phyloP scores from a whole-genome alignment of 2,888 invertebrate genomes.

The Prenolepis imparis region DNA sequence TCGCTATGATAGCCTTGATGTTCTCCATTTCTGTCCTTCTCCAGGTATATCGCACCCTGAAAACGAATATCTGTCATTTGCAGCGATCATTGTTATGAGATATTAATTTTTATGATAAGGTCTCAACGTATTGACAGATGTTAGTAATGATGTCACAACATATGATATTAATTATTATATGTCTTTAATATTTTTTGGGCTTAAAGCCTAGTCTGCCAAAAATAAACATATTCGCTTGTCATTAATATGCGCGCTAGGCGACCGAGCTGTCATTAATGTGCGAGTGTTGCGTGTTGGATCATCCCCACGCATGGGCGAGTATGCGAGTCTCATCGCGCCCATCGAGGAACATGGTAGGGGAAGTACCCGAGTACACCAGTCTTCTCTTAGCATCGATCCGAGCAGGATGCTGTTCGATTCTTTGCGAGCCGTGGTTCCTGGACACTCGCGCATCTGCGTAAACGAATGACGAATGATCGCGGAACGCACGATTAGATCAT shows the following conservation, averaged over 20 bases:
- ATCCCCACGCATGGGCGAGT: constrained; percentile 45
- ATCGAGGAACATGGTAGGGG: constrained; percentile 75
- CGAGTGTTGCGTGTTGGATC: constrained; percentile 16
- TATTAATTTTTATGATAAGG: not conserved
- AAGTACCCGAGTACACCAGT: constrained; percentile 76
- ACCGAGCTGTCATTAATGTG: not conserved
- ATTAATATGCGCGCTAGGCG: not conserved
- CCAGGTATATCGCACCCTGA: not conserved
- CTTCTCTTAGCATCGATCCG: constrained; percentile 80
- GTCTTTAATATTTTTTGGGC: not conserved
- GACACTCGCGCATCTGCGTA: constrained; percentile 1
- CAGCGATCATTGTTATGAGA: not conserved
- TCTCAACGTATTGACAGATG: not conserved
- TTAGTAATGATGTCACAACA: not conserved
- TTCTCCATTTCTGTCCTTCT: not conserved
- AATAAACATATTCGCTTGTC: not conserved
- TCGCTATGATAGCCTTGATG: not conserved
- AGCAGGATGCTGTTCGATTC: constrained; percentile 67
- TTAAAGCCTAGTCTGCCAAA: not conserved
- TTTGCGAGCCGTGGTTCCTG: constrained; percentile 31
- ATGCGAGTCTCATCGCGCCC: constrained; percentile 33
- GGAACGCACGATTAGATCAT: not conserved
- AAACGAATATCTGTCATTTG: not conserved
- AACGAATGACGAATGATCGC: constrained; percentile 27
- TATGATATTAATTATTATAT: not conserved